These are phyloP conservation scores for Felis chaus DNA, from an alignment of 2,113 vertebrate genomes.

Conservation along the genomic window DNA sequence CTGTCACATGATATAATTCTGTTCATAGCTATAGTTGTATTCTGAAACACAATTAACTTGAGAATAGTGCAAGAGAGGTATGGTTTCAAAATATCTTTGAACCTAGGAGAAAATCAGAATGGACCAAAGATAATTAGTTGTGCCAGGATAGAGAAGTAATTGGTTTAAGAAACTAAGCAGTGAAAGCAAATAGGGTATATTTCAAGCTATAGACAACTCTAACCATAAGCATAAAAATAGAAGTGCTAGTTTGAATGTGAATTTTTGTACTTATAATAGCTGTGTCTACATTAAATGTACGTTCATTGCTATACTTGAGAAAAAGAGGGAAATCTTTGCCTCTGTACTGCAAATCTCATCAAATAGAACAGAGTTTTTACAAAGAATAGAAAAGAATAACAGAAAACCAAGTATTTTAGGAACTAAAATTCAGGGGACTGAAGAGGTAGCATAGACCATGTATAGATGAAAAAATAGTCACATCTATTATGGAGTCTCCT, in stretches of 20 bases:
- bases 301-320: background rate
- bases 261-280: background rate
- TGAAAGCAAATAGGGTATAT: background rate
- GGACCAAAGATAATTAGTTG: background rate
- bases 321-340: background rate
- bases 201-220: background rate
- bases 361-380: background rate
- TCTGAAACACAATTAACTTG: background rate
- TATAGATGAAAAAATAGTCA: background rate
- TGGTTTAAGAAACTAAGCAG: constrained; percentile 11
- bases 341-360: background rate
- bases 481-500: background rate
- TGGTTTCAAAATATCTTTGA: constrained; percentile 29
- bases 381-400: background rate
- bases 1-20: background rate
- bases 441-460: background rate
- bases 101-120: background rate
- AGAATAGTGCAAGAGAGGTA: background rate
- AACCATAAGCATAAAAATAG: background rate
- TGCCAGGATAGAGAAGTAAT: background rate
- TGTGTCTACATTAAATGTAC: background rate
- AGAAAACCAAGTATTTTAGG: background rate
- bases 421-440: background rate
- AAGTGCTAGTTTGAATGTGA: background rate
- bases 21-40: background rate